Base-by-base conservation (phyloP, 2,888 invertebrate genomes). In the Willowsia nigromaculata region DNA sequence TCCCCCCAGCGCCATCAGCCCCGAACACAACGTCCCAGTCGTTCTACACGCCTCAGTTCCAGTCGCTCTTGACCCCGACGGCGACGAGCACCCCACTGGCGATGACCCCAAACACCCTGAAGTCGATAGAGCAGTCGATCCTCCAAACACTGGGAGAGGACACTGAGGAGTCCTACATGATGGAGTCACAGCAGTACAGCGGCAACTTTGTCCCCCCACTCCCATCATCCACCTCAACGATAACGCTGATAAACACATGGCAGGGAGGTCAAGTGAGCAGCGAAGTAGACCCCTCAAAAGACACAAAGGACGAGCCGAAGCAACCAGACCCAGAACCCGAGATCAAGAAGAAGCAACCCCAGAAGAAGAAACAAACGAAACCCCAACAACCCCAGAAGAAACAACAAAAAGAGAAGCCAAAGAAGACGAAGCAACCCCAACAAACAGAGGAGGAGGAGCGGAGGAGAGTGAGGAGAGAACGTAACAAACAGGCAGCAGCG, bases 401-500 rank as follows among this genome's bases (percentile, higher is more conserved):
- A 18, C 50, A 1, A 1, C 50, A 50, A 50, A 18, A n/a, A 82
- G n/a, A 50, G 80, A 62, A 65, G 22, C 22, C 37, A 27, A 59
- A 43, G 13, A 6, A 33, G 76, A 74, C 47, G 25, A 78, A 74
- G 59, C 68, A 50, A 30, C 59, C 15, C 53, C 43, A 43, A 9
- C 43, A 43, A 43, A 43, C 68, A 7, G 89, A 85, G 27, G 80
- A 80, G 47, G 98, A 98, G 93, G 98, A 98, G 93, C 95, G 98
- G 89, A 95, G 98, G 74, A 96, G 96, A 93, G 94, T 98, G 59
- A 95, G 99, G 30, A 95, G 99, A 74, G 99, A 99, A 93, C 95
- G 99, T 90, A 99, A 99, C 94, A 99, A 99, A 94, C 96, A 98
- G 95, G 99, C 99, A 43, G 99, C 99, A 81, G 99, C 99, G 0